A percentile compares a stretch with the other conserved stretches of the same genome.
Evolutionary conservation across 2,888 invertebrate genomes (phyloP).

Genomic region (Tipula helvola): DNA sequence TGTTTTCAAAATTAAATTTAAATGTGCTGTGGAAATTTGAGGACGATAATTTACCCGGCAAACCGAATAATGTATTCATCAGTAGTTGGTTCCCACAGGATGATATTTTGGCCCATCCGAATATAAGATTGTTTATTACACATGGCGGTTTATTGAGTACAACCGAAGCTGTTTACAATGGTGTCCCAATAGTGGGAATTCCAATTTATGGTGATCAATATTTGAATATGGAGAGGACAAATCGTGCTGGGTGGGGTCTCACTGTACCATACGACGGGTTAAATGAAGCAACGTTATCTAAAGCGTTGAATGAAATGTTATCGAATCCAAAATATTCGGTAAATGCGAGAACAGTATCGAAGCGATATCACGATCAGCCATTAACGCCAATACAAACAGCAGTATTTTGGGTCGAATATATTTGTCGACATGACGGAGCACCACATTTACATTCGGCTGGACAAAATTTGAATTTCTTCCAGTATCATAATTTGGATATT

Average conservation of each 20-base stretch:
- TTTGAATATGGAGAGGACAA: slow-evolving; percentile 36
- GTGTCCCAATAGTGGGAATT: slow-evolving; percentile 39
- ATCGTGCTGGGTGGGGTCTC: slow-evolving; percentile 32
- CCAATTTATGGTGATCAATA: slow-evolving; percentile 42
- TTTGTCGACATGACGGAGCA: background rate
- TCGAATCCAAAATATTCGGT: background rate
- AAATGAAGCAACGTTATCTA: background rate
- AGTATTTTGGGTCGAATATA: background rate
- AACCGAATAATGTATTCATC: slow-evolving; percentile 27
- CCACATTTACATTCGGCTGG: background rate
- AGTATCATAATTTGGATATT: background rate
- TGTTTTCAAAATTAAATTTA: background rate
- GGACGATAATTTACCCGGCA: slow-evolving; percentile 23
- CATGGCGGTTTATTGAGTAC: slow-evolving; percentile 39
- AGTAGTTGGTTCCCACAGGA: slow-evolving; percentile 37
- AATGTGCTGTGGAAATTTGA: slow-evolving; percentile 15
- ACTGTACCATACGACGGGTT: slow-evolving; percentile 23
- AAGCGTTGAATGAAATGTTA: background rate
- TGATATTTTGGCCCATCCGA: slow-evolving; percentile 36
- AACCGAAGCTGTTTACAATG: slow-evolving; percentile 37
- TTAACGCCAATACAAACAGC: background rate
- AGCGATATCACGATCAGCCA: background rate
- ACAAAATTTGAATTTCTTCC: background rate
- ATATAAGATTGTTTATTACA: slow-evolving; percentile 36
- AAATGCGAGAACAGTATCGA: background rate